A percentile compares a stretch with the other conserved stretches of the same genome.
Evolutionary conservation across 2,888 invertebrate genomes (phyloP).

Genomic region (Acrobeloides nanus): DNA sequence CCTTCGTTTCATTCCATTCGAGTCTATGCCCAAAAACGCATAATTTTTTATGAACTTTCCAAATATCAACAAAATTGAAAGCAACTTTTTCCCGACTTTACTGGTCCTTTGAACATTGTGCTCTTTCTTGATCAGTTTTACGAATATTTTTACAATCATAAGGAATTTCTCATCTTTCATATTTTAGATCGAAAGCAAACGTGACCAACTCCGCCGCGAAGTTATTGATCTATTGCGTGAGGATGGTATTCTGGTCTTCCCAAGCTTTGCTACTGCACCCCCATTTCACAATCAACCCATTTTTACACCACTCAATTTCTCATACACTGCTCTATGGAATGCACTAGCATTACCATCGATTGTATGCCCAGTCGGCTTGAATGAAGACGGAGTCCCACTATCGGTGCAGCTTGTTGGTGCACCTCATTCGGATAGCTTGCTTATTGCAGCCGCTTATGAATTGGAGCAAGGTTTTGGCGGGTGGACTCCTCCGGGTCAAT

Average conservation of each 20-base stretch:
- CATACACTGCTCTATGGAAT: conserved; percentile 55
- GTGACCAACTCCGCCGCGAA: conserved; percentile 44
- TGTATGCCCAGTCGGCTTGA: conserved; percentile 56
- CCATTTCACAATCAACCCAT: conserved; percentile 57
- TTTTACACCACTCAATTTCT: too few relatives aligned
- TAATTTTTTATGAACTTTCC: too few relatives aligned
- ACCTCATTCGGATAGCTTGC: conserved; percentile 31
- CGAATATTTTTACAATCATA: too few relatives aligned
- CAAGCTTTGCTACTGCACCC: conserved; percentile 55
- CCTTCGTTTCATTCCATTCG: too few relatives aligned
- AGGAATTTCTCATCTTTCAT: too few relatives aligned
- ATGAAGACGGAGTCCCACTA: conserved; percentile 55
- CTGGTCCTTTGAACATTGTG: too few relatives aligned
- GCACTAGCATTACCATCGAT: conserved; percentile 56
- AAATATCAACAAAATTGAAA: too few relatives aligned
- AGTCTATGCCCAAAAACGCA: too few relatives aligned
- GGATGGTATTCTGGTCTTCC: conserved; percentile 64
- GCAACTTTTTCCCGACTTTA: too few relatives aligned
- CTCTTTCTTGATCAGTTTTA: too few relatives aligned
- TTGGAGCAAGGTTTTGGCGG: too few relatives aligned
- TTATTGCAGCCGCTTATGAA: conserved; percentile 70
- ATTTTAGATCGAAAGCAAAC: conserved; percentile 54
- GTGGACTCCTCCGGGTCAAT: too few relatives aligned
- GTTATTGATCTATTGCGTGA: conserved; percentile 66
- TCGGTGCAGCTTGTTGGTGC: conserved; percentile 52